These are phyloP conservation scores for Matsumyia berberina DNA, from an alignment of 2,888 invertebrate species.

Conservation along the genomic window DNA sequence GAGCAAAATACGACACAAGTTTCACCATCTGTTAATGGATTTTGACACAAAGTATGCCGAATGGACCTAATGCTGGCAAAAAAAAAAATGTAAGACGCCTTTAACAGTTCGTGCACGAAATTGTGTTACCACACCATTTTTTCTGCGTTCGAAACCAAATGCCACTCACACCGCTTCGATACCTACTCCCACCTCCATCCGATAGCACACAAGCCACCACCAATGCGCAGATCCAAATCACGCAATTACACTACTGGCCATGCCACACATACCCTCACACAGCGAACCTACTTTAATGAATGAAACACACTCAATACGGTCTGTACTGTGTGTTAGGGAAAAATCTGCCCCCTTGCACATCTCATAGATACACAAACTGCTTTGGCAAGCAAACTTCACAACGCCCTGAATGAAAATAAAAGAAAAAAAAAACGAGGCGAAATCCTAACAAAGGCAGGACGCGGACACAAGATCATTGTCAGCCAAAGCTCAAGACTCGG, in stretches of 20 bases:
- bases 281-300: conserved; percentile 32
- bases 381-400: conserved; percentile 47
- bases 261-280: conserved; percentile 23
- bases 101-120: too few relatives aligned
- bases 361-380: conserved; percentile 28
- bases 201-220: background rate
- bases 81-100: too few relatives aligned
- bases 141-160: background rate
- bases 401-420: conserved; percentile 48
- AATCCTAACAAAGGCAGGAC: conserved; percentile 32
- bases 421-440: background rate
- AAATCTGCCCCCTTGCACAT: conserved; percentile 9
- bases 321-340: conserved; percentile 12
- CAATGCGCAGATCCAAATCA: conserved; percentile 37
- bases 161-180: conserved; percentile 21
- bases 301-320: conserved; percentile 46
- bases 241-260: conserved; percentile 3
- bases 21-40: too few relatives aligned
- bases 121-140: background rate
- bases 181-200: conserved; percentile 19
- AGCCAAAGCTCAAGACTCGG: conserved; percentile 48
- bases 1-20: too few relatives aligned
- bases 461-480: conserved; percentile 55
- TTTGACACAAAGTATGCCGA: too few relatives aligned
- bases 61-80: too few relatives aligned